Conservation (phyloP, 2,888 invertebrate genomes). For the Phengaris arion region DNA sequence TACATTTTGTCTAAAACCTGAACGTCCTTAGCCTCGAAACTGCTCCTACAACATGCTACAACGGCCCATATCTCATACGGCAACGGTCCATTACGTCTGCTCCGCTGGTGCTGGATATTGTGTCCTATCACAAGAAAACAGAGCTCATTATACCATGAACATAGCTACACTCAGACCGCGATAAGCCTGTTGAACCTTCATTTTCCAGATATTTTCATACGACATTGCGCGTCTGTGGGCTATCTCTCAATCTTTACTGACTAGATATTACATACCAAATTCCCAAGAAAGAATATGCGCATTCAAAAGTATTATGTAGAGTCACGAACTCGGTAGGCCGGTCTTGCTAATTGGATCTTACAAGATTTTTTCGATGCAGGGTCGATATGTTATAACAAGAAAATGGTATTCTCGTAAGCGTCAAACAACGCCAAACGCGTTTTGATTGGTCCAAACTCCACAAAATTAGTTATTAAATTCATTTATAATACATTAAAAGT, state of each 20-base stretch:
- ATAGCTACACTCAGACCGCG: background rate
- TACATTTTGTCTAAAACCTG: background rate
- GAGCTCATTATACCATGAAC: background rate
- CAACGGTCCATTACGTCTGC: slow-evolving; percentile 13
- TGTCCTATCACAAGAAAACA: background rate
- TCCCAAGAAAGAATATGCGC: background rate
- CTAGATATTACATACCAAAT: background rate
- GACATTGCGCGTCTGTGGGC: background rate
- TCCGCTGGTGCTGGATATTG: background rate
- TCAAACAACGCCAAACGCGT: no score
- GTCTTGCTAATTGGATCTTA: no score
- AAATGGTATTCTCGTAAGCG: no score
- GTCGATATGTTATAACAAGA: no score
- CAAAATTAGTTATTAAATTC: no score
- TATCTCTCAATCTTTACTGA: slow-evolving; percentile 7
- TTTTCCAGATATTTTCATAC: slow-evolving; percentile 23
- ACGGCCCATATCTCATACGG: slow-evolving; percentile 19
- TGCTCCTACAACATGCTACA: background rate
- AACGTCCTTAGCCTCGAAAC: slow-evolving; percentile 5
- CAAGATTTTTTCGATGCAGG: no score
- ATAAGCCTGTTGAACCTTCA: slow-evolving; percentile 25
- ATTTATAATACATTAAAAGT: no score
- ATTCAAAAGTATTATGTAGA: slow-evolving; percentile 1
- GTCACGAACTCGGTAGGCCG: background rate
- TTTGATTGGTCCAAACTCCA: no score